A percentile compares a stretch with the other conserved stretches of the same genome.
Evolutionary conservation across 2,888 invertebrate species (phyloP).

Genomic region (Phalera bucephala): DNA sequence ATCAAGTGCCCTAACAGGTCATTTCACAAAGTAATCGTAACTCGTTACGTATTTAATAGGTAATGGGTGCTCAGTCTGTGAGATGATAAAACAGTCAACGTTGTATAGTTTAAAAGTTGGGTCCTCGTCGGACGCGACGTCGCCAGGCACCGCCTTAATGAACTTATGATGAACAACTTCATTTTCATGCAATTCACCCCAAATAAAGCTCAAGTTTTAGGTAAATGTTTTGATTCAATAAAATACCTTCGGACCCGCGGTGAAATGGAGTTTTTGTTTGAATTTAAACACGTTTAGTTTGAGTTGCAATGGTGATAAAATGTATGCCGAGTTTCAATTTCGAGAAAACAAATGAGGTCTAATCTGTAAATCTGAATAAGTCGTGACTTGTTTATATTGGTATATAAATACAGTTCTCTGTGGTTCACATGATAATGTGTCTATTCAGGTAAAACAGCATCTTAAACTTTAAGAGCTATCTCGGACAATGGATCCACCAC

Average conservation of each 20-base stretch:
- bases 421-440: no score
- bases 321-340: neutral
- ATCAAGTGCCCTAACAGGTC: no score
- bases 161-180: constrained; percentile 62
- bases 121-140: constrained; percentile 36
- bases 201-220: constrained; percentile 44
- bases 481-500: no score
- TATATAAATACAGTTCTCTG: no score
- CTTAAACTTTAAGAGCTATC: no score
- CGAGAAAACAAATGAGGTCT: neutral
- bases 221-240: constrained; percentile 56
- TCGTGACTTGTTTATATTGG: no score
- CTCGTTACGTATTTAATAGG: no score
- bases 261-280: constrained; percentile 15
- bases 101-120: constrained; percentile 43
- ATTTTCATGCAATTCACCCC: constrained; percentile 51
- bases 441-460: no score
- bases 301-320: constrained; percentile 4
- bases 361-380: no score
- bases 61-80: no score
- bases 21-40: no score
- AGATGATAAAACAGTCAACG: constrained; percentile 25
- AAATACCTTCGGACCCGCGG: constrained; percentile 24
- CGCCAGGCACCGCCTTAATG: constrained; percentile 48
- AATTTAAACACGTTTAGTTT: constrained; percentile 9